Base-by-base conservation (phyloP, 35 echinoderm and acorn worm species). In the Apostichopus californicus region DNA sequence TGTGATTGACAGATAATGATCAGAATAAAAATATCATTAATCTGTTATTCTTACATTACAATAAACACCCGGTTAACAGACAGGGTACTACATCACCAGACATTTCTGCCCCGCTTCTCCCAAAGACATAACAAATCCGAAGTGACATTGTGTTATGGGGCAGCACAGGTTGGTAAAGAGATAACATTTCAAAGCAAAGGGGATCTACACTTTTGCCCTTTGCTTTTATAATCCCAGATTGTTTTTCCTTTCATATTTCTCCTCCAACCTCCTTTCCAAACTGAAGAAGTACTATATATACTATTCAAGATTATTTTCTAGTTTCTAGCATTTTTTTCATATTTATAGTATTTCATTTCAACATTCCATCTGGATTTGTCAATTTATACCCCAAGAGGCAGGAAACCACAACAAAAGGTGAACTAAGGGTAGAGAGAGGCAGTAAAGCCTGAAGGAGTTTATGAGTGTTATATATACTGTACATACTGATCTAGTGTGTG, bases 341-440 rank as follows among this genome's bases (percentile, higher is more conserved):
- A 75, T 75, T 75, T 81, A 22, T 81, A 55, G 78, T 54, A 15
- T 55, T 81, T 13, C 55, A 85, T 58, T 59, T 85, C 81, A 85
- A 55, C 57, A 85, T 85, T 85, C 81, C 81, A 58, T 85, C 81
- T 58, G 55, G 22, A 25, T 59, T 85, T 85, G 81, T 85, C 81
- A 85, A 85, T 58, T 85, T 56, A 85, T 85, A 59, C 17, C 55
- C 81, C 81, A 58, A 85, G 81, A 85, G 81, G 81, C 54, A 58
- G 81, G 81, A 85, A 85, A 85, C 81, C 81, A 85, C 81, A 85
- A 85, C 81, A 85, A 85, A 85, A 85, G 81, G 81, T 85, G 81
- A 85, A 85, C 17, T 59, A 58, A 59, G 52, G 81, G 81, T 85
- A 59, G 15, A 85, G 56, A 46, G 10, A 85, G 17, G 14, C 71